These are phyloP conservation scores for Microtus montanus DNA, from an alignment of 2,113 vertebrate genomes.

Conservation along the genomic window DNA sequence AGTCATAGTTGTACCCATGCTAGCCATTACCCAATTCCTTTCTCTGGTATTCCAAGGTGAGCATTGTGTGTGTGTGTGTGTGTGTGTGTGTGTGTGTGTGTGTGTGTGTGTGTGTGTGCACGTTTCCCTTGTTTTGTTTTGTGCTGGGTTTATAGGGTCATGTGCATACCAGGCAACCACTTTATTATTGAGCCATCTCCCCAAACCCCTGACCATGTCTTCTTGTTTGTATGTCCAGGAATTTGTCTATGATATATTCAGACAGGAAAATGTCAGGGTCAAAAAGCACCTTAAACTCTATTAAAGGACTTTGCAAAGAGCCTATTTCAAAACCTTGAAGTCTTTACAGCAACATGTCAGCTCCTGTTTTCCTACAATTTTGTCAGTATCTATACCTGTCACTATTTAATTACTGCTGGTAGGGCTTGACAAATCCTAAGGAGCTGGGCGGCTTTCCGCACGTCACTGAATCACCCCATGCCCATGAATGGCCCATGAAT, in stretches of 20 bases:
- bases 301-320: background rate
- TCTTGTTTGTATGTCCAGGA: background rate
- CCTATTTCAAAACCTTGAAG: background rate
- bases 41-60: background rate
- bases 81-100: background rate
- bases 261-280: background rate
- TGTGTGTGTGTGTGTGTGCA: no score
- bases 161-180: background rate
- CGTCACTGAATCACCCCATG: background rate
- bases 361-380: background rate
- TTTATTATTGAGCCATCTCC: background rate
- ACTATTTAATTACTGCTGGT: background rate
- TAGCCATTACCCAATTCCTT: background rate
- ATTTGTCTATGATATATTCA: background rate
- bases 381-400: no score
- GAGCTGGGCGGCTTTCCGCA: background rate
- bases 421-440: background rate
- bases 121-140: background rate
- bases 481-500: background rate
- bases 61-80: background rate
- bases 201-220: no score
- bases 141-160: background rate
- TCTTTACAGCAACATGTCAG: background rate
- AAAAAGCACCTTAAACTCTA: background rate
- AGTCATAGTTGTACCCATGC: no score